Evolutionary conservation across 2,113 vertebrate species (phyloP).

Genomic region (Neodontobutis hainanensis): DNA sequence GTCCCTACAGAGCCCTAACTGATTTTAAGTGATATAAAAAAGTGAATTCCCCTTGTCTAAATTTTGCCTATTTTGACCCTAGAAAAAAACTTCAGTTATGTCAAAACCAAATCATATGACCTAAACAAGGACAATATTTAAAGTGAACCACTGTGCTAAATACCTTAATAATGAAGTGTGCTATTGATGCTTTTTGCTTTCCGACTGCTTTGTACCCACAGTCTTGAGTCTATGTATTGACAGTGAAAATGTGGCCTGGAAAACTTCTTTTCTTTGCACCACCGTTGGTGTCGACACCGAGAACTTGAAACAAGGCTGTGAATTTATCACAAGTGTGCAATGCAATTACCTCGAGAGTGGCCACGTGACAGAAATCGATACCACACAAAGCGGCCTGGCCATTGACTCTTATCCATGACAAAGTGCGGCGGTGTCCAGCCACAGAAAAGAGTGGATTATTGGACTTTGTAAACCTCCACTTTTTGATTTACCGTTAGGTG

Average conservation of each 20-base stretch:
- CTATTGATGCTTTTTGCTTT: slow-evolving; percentile 13
- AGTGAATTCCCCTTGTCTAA: no score
- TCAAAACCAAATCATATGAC: background rate
- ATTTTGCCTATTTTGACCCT: background rate
- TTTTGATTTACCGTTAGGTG: slow-evolving; percentile 77
- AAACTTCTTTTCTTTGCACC: slow-evolving; percentile 47
- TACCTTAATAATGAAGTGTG: background rate
- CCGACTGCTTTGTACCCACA: slow-evolving; percentile 1
- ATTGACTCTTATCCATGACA: slow-evolving; percentile 73
- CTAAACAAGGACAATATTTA: slow-evolving; percentile 2
- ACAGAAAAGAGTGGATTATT: slow-evolving; percentile 74
- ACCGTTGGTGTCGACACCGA: slow-evolving; percentile 25
- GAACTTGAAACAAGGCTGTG: slow-evolving; percentile 54
- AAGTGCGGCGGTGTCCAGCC: slow-evolving; percentile 62
- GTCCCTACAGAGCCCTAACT: no score
- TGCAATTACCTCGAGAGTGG: slow-evolving; percentile 75
- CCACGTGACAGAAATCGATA: slow-evolving; percentile 76
- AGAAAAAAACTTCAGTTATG: no score
- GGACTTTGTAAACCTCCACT: slow-evolving; percentile 58
- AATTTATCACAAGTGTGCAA: slow-evolving; percentile 75
- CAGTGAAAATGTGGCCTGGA: slow-evolving; percentile 16
- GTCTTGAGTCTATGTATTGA: slow-evolving; percentile 19
- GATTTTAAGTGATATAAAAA: no score
- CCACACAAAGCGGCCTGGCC: slow-evolving; percentile 74
- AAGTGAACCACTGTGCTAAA: slow-evolving; percentile 5